A percentile compares a stretch with the other conserved stretches of the same genome.
Evolutionary conservation across 1,140 invertebrate genomes (phyloP).

Genomic region (Steinernema khuongi): DNA sequence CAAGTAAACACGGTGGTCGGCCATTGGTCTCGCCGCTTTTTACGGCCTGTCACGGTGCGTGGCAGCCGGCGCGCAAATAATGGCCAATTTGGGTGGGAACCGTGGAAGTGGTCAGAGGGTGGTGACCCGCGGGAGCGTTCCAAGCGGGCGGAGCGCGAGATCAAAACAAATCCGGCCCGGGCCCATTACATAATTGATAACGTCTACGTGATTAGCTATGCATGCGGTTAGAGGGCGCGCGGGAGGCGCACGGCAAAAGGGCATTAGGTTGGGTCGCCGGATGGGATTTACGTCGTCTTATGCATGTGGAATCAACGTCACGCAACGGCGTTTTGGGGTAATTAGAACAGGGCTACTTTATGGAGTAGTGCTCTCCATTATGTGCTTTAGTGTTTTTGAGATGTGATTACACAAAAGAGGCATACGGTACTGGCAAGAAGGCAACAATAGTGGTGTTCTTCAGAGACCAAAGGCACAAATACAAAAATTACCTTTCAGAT

Average conservation of each 20-base stretch:
- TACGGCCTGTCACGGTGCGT: slow-evolving; percentile 11
- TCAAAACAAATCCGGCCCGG: not conserved
- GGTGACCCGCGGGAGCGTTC: not conserved
- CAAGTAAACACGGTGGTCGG: slow-evolving; percentile 5
- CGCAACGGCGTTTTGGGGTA: no score
- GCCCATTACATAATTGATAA: not conserved
- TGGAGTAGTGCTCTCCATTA: no score
- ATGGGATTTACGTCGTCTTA: no score
- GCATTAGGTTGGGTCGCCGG: not conserved
- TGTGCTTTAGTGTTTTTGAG: no score
- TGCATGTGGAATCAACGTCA: no score
- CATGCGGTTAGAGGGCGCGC: not conserved
- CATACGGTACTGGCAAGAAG: no score
- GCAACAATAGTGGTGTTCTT: no score
- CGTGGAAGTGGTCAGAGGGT: not conserved
- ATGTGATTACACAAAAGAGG: no score
- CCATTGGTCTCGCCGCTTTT: not conserved
- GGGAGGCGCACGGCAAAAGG: not conserved
- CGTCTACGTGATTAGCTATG: slow-evolving; percentile 1
- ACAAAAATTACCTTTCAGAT: no score
- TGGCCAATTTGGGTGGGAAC: slow-evolving; percentile 1
- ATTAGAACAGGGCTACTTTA: no score
- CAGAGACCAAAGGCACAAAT: no score
- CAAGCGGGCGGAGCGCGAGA: not conserved
- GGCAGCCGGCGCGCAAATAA: not conserved